Conservation (phyloP, 2,888 invertebrate genomes). For the Cremastinae sp. region DNA sequence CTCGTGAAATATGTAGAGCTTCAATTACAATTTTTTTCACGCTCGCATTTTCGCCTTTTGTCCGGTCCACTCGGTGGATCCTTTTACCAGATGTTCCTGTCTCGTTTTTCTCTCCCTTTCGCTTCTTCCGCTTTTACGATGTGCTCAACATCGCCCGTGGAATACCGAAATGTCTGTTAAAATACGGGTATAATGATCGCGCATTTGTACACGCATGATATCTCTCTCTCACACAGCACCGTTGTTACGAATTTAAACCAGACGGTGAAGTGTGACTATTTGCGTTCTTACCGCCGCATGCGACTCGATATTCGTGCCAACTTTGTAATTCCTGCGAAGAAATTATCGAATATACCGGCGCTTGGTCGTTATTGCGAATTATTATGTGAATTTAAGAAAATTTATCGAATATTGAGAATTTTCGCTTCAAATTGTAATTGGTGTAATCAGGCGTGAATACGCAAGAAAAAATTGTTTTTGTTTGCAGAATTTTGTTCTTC, state of each 20-base stretch:
- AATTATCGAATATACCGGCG: neutral
- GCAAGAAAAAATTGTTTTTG: no score
- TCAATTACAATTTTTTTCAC: no score
- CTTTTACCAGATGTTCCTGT: neutral
- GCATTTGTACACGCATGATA: constrained; percentile 2
- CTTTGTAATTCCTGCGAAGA: neutral
- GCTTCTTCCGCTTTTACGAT: constrained; percentile 24
- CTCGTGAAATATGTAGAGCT: no score
- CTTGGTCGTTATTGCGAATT: neutral
- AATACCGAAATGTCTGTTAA: constrained; percentile 27
- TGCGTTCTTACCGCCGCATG: constrained; percentile 15
- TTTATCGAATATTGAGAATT: no score
- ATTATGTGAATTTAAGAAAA: neutral
- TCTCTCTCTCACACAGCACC: neutral
- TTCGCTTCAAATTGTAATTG: no score
- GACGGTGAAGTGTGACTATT: constrained; percentile 26
- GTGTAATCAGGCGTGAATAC: no score
- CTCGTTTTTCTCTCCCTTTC: neutral
- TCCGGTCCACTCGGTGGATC: no score
- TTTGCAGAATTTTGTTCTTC: no score
- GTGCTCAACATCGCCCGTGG: neutral
- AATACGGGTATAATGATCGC: constrained; percentile 23
- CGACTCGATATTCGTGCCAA: constrained; percentile 5
- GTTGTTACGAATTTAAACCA: constrained; percentile 27
- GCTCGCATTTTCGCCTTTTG: no score